Evolutionary conservation across 1,140 invertebrate species (phyloP), one percentile per base, ranked within the genome.

Genomic region (Plectrocnemia conspersa): DNA sequence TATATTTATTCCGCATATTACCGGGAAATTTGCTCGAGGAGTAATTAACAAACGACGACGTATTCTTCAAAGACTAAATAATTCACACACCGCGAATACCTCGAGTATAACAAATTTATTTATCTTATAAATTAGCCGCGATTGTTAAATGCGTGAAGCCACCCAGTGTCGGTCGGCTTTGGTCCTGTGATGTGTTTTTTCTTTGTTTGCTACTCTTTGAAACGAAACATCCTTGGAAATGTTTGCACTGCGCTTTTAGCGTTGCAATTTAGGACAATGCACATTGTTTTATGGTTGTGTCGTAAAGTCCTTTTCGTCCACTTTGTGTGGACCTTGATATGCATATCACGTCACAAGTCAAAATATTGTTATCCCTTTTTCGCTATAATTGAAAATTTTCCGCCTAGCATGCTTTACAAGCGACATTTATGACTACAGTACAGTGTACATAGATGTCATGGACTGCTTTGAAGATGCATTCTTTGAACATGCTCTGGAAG

Each of bases 261-360:
- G 27, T 27, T 52, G 50, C 55, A 57, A 57, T 57, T 52, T 57
- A 50, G 41, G 29, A 52, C 55, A 57, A 57, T 56, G 54, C 38
- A 45, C 25, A 42, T 50, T 56, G 54, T 52, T 56, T 56, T 52
- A 56, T 52, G 32, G 42, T 22, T n/a, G 54, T 32, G 19, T 49
- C 46, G 45, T 56, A 49, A 56, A 56, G 40, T 15, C 24, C 40
- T 46, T 36, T 44, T 23, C 18, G 13, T 18, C 36, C 15, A 15
- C 35, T 38, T 38, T 38, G 35, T 13, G 25, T 19, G 2, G n/a
- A n/a, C n/a, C n/a, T 13, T 47, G 27, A 50, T 50, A 50, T 38
- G 33, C 47, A 25, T 16, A 23, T 38, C 35, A 38, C 35, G 33
- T 38, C 18, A 2, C 11, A 23, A 4, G 32, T 24, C 27, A 23